Conservation (phyloP, 2,888 invertebrate genomes). For the Melolontha melolontha region DNA sequence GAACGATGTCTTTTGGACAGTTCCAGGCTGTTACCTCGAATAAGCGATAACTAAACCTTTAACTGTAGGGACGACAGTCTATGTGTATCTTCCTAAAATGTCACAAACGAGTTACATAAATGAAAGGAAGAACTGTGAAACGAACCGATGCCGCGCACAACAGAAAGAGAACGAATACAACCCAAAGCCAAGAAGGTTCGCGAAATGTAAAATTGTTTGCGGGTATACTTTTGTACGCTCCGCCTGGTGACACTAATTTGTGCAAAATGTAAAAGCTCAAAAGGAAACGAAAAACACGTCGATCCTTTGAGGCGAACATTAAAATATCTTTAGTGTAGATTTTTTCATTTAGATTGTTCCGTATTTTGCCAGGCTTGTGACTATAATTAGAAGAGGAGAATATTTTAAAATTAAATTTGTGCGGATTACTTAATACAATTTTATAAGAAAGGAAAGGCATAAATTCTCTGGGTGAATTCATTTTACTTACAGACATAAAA, state of each 20-base stretch:
- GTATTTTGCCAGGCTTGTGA: no score
- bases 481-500: no score
- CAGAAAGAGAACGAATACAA: no score
- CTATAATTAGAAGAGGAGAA: no score
- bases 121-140: no score
- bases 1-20: constrained; percentile 43
- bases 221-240: constrained; percentile 53
- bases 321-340: constrained; percentile 13
- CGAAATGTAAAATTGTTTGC: constrained; percentile 57
- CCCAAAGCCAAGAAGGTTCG: constrained; percentile 49
- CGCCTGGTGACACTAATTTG: constrained; percentile 56
- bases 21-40: constrained; percentile 46
- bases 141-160: constrained; percentile 23
- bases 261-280: constrained; percentile 44
- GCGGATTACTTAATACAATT: no score
- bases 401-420: no score
- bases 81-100: not conserved
- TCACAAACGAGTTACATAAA: no score
- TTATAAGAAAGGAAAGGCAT: no score
- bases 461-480: no score
- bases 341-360: no score
- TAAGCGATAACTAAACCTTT: constrained; percentile 32
- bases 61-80: constrained; percentile 11
- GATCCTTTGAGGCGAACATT: constrained; percentile 35
- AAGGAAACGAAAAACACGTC: constrained; percentile 18